Conservation (phyloP, 92 coral and sea anemone genomes). For the Actinernus sp. region DNA sequence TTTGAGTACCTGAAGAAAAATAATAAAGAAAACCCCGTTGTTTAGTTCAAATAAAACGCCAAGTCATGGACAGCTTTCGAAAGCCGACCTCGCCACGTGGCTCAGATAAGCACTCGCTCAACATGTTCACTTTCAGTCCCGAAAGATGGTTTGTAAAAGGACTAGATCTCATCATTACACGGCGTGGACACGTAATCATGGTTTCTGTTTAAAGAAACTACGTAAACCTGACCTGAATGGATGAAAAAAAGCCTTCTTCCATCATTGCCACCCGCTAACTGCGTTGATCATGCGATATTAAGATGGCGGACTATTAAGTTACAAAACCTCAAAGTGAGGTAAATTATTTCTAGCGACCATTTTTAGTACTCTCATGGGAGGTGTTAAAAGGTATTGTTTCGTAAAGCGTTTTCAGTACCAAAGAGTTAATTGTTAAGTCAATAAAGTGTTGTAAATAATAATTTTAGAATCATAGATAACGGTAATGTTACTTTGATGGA, state of each 20-base stretch:
- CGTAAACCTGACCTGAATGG: not conserved
- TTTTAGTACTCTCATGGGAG: not conserved
- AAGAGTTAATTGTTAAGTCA: not conserved
- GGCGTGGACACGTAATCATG: too few relatives aligned
- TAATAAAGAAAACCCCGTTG: too few relatives aligned
- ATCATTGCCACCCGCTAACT: not conserved
- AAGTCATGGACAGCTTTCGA: too few relatives aligned
- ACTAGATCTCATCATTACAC: slow-evolving; percentile 21
- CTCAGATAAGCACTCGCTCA: too few relatives aligned
- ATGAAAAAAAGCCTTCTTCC: not conserved
- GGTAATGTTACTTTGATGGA: too few relatives aligned
- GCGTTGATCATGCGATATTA: not conserved
- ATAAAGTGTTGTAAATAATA: too few relatives aligned
- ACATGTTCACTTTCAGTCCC: not conserved
- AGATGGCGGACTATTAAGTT: not conserved
- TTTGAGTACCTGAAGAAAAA: too few relatives aligned
- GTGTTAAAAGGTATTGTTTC: not conserved
- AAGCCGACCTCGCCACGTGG: too few relatives aligned
- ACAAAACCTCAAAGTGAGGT: not conserved
- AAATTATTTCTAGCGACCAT: not conserved
- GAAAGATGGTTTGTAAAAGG: too few relatives aligned
- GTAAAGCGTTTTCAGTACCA: not conserved
- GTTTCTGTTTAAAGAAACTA: not conserved
- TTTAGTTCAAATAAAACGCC: too few relatives aligned
- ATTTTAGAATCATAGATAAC: too few relatives aligned